phyloP scores from a whole-genome alignment of 2,888 invertebrate genomes.

The Chloroclystis v-ata region DNA sequence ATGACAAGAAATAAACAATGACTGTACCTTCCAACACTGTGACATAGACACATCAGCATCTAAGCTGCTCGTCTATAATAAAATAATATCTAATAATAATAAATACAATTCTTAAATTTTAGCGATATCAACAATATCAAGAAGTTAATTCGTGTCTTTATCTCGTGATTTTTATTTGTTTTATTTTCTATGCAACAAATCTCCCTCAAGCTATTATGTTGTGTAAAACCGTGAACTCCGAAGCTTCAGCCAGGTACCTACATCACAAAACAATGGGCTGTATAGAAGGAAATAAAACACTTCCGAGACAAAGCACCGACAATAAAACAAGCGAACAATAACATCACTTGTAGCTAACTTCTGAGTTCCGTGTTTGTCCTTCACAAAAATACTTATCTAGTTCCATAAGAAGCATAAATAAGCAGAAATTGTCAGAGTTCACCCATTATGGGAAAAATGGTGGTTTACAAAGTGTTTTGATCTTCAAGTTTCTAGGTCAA shows the following conservation, averaged over 20 bases:
- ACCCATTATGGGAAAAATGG: slow-evolving; percentile 8
- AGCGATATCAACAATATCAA: too few species aligned
- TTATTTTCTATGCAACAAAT: too few species aligned
- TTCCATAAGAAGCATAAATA: slow-evolving; percentile 16
- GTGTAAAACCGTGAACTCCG: not conserved
- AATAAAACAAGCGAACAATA: slow-evolving; percentile 16
- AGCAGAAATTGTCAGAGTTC: slow-evolving; percentile 8
- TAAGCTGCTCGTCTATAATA: too few species aligned
- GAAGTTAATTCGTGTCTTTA: too few species aligned
- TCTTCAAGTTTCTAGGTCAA: slow-evolving; percentile 5
- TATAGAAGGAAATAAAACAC: slow-evolving; percentile 14
- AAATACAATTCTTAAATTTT: too few species aligned
- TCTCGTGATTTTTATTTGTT: too few species aligned
- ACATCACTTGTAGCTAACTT: slow-evolving; percentile 15
- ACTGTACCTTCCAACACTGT: too few species aligned
- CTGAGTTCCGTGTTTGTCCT: slow-evolving; percentile 11
- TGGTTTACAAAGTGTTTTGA: slow-evolving; percentile 1
- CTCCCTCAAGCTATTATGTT: not conserved
- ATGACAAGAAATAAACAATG: too few species aligned
- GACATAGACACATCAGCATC: too few species aligned
- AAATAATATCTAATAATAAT: too few species aligned
- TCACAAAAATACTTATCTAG: slow-evolving; percentile 13
- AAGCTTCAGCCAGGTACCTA: not conserved
- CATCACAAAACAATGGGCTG: slow-evolving; percentile 1
- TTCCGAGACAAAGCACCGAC: slow-evolving; percentile 12